Base-by-base conservation (phyloP, 2,113 vertebrate genomes). In the Strix aluco region DNA sequence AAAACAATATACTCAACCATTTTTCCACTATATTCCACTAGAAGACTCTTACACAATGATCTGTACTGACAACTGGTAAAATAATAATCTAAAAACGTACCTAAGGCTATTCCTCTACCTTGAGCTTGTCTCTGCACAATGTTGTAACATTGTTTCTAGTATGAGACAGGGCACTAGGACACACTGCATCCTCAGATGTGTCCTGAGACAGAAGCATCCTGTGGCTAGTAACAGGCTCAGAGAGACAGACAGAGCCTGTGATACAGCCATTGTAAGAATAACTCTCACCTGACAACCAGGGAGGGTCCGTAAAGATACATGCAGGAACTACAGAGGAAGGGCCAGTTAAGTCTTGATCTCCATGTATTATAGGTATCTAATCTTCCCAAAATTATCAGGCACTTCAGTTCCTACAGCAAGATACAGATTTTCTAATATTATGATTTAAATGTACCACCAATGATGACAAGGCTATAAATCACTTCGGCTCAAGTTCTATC, bases 151-250 rank as follows among this genome's bases (percentile, higher is more conserved):
- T 20, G 34, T 17, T 55, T 13, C 29, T 25, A 69, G 34, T 10
- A 49, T 17, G 12, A 88, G 34, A 65, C 18, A 90, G 10, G 42
- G 73, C 30, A 62, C 19, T 10, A 47, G 12, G 34, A 65, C 40
- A 54, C 10, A 46, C 1, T 1, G 1, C 11, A 55, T 30, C 40
- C 38, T 7, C 3, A 42, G n/a, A 61, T 1, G 0, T 55, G 13
- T 22, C 44, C 65, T 38, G 10, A 72, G 47, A 78, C 21, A 70
- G 5, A 5, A 65, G 11, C 14, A 79, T 32, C 42, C 44, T 26
- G 44, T 18, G 19, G 22, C 30, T 70, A 62, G 18, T 15, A 94
- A 65, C 12, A 80, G 30, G 34, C 21, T 88, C 40, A 27, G 13
- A 40, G 10, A 73, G 17, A 55, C 15, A 59, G 34, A 71, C 5